Evolutionary conservation across 2,888 invertebrate species (phyloP), one percentile per base, ranked within the genome.

Genomic region (Platerodrilus igneus): DNA sequence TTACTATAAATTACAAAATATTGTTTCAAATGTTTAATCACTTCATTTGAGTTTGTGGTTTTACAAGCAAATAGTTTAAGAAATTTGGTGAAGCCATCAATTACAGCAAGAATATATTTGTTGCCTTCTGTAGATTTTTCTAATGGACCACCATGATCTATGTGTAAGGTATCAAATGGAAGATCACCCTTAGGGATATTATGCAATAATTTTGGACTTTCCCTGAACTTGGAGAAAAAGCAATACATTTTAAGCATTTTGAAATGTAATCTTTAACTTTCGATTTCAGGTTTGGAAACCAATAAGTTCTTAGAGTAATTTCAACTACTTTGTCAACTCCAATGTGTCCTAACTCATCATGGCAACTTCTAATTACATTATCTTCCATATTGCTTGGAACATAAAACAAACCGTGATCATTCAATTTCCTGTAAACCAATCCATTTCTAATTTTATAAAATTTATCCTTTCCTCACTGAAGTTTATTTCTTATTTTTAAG

Each of bases 381-480:
- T 13, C 9, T 9, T 29, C 27, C 43, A 47, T 43, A 2, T 11
- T 9, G 9, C 19, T 4, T 1, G 47, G 38, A 1, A 47, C 47
- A 15, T 45, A 45, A 18, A 45, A 47, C 5, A 47, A 21, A 18
- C 37, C 7, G n/a, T 19, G 11, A 5, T 34, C 20, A 6, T 31
- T 25, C 13, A 11, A 6, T 33, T 55, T 55, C 6, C 50, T 27
- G 23, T 54, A 56, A 1, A 56, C 41, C 14, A 53, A 13, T 3
- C 53, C 53, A 25, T 51, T 33, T n/a, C 45, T 14, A 5, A 56
- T 18, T 35, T 56, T 53, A 37, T 28, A 49, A 4, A 32, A 28
- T 14, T 28, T 37, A 14, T 31, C 31, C 20, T 37, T 37, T 1
- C 17, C 4, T n/a, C 18, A 7, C 29, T 43, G 36, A 20, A 45